Conservation (phyloP, 2,113 vertebrate species). For the Phalacrocorax pelagicus region DNA sequence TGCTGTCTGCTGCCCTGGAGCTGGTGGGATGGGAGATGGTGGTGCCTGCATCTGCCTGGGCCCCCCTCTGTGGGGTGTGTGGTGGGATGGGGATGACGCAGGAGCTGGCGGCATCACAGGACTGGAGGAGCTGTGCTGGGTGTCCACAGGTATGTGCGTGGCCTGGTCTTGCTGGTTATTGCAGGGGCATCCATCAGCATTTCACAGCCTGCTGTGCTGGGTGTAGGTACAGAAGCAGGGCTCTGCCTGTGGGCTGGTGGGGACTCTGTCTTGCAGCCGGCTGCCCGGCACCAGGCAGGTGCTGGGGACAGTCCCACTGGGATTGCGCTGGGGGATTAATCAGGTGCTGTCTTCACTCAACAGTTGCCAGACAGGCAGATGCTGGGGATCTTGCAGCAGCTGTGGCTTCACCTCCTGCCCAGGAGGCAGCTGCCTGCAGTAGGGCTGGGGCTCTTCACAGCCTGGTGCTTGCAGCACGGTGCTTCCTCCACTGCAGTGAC, state of each 20-base stretch:
- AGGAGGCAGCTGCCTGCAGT: background rate
- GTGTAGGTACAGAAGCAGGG: background rate
- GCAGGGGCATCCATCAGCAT: rapidly evolving
- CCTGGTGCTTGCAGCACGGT: rapidly evolving
- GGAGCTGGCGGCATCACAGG: background rate
- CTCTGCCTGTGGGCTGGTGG: background rate
- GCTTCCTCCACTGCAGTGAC: background rate
- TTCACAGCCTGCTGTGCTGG: background rate
- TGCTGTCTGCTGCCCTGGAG: background rate
- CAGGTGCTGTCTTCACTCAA: background rate
- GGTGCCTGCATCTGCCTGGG: background rate
- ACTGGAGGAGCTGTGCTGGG: background rate
- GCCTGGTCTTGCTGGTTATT: rapidly evolving
- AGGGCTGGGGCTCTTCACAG: background rate
- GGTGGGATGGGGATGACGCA: rapidly evolving
- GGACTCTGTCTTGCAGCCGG: rapidly evolving
- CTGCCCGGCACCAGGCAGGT: background rate
- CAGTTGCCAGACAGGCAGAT: background rate
- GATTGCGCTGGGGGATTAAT: background rate
- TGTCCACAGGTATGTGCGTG: rapidly evolving
- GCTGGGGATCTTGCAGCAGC: background rate
- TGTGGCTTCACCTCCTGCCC: background rate
- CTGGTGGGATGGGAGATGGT: background rate
- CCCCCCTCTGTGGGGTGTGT: background rate
- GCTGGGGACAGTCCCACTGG: background rate